A percentile compares a stretch with the other conserved stretches of the same genome.
Evolutionary conservation across 2,113 vertebrate genomes (phyloP).

Genomic region (Engystomops pustulosus): DNA sequence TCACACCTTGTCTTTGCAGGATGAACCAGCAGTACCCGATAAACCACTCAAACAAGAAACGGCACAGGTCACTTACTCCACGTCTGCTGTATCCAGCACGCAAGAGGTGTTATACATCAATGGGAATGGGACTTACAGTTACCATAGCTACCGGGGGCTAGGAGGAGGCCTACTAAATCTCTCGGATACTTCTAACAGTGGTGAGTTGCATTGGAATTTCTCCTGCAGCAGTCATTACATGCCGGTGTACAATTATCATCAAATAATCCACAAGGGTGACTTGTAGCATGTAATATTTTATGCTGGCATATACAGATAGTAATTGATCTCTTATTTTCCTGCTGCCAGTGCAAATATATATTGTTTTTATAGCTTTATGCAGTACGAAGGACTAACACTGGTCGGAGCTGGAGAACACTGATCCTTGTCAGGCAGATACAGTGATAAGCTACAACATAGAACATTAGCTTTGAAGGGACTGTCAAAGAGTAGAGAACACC

Average conservation of each 20-base stretch:
- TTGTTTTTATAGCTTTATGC: background rate
- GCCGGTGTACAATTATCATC: constrained; percentile 47
- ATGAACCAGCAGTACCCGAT: constrained; percentile 75
- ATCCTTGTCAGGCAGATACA: too few relatives aligned
- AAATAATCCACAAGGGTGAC: background rate
- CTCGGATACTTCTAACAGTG: constrained; percentile 79
- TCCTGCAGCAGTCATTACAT: background rate
- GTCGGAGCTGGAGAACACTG: too few relatives aligned
- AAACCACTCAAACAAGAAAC: constrained; percentile 79
- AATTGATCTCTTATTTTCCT: background rate
- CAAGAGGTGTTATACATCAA: constrained; percentile 86
- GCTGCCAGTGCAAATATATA: background rate
- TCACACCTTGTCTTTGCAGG: constrained; percentile 69
- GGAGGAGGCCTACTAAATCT: constrained; percentile 83
- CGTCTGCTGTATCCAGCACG: constrained; percentile 78
- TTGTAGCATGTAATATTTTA: background rate
- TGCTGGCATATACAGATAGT: background rate
- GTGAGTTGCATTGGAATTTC: constrained; percentile 70
- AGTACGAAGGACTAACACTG: too few relatives aligned
- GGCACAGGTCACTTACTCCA: constrained; percentile 77
- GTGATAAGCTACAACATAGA: too few relatives aligned
- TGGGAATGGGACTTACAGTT: constrained; percentile 85
- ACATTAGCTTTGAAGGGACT: too few relatives aligned
- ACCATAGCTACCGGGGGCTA: constrained; percentile 84
- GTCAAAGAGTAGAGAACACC: too few relatives aligned